Evolutionary conservation across 30 jellyfish, hydroid and myxozoan genomes (phyloP).

Genomic region (Nemopilema nomurai): DNA sequence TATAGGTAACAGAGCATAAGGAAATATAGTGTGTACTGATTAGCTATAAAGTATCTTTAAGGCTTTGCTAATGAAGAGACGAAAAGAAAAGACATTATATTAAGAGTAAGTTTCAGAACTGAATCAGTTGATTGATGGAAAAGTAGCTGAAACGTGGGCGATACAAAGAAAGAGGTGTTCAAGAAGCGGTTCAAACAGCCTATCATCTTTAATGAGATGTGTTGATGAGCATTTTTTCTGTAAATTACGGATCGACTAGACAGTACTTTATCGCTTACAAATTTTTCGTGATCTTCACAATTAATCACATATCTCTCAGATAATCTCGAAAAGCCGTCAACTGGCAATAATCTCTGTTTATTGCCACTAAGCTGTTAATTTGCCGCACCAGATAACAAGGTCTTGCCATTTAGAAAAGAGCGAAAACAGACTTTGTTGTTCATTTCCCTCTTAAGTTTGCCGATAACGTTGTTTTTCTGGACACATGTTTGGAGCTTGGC

Average conservation of each 20-base stretch:
- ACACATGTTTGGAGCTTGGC: background rate
- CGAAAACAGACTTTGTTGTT: background rate
- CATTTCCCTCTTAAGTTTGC: background rate
- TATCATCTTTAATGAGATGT: background rate
- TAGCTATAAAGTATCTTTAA: too few relatives aligned
- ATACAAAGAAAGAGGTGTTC: too few relatives aligned
- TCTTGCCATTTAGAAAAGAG: background rate
- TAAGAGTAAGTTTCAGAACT: too few relatives aligned
- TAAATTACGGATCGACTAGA: background rate
- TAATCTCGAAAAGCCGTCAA: background rate
- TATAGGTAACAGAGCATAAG: too few relatives aligned
- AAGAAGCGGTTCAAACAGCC: background rate
- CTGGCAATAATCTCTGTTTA: background rate
- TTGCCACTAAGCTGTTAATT: background rate
- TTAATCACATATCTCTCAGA: background rate
- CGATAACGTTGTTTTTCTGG: background rate
- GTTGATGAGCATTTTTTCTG: background rate
- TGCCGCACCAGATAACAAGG: background rate
- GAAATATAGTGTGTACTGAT: too few relatives aligned
- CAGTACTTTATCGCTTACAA: background rate
- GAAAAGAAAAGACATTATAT: too few relatives aligned
- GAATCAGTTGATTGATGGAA: too few relatives aligned
- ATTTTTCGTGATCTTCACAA: background rate
- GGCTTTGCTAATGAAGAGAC: too few relatives aligned
- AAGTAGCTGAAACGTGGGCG: too few relatives aligned